Percentiles rank a stretch among this genome's conserved stretches.
These are phyloP conservation scores for Pristionchus mayeri DNA, from an alignment of 2,888 invertebrate species.

Conservation along the genomic window DNA sequence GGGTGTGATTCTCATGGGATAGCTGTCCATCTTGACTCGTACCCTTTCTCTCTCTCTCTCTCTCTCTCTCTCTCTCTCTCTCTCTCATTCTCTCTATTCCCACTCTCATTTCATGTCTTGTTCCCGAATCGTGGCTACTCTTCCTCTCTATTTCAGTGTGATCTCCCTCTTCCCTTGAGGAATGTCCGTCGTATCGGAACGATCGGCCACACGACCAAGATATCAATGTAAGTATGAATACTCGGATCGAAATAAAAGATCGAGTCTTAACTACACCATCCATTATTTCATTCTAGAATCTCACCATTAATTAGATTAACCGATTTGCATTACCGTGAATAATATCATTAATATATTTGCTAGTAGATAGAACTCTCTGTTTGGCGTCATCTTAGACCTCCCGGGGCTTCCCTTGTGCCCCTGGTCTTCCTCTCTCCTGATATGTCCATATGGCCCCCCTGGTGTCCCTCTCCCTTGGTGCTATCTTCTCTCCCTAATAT, in stretches of 20 bases:
- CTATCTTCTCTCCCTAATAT: background rate
- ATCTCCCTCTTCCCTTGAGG: conserved; percentile 9
- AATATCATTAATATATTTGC: no score
- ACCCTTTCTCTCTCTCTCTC: conserved; percentile 26
- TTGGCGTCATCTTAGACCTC: no score
- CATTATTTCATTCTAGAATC: no score
- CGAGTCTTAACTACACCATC: no score
- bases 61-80: conserved; percentile 13
- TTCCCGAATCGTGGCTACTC: conserved; percentile 10
- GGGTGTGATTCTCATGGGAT: conserved; percentile 27
- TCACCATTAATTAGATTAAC: no score
- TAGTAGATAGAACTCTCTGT: no score
- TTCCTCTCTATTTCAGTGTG: background rate
- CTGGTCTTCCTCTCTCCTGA: background rate
- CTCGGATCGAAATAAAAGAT: no score
- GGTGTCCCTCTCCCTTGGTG: conserved; percentile 1
- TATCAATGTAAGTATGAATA: background rate
- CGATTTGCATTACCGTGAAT: no score
- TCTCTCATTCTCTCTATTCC: conserved; percentile 17
- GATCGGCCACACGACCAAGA: conserved; percentile 32
- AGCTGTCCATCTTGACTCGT: conserved; percentile 38
- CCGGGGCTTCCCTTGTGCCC: background rate
- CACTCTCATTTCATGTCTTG: conserved; percentile 11
- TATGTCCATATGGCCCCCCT: background rate
- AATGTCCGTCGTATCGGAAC: conserved; percentile 59